Percentiles rank a stretch among this genome's conserved stretches.
Evolutionary conservation across 2,888 invertebrate species (phyloP).

Genomic region (Trypoxylon attenuatum): DNA sequence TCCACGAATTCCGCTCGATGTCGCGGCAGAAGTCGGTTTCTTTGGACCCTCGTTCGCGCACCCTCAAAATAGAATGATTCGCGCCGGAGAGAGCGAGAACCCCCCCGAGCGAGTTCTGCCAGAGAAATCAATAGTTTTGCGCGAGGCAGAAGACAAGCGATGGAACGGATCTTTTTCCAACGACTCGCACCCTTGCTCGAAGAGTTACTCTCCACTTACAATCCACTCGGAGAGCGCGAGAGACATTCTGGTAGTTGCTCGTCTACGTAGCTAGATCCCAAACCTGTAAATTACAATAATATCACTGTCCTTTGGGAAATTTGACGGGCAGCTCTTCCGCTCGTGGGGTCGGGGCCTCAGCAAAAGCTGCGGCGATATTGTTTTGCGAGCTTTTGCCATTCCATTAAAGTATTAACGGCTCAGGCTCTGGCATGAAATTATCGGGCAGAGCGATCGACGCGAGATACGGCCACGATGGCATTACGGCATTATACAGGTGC

Average conservation of each 20-base stretch:
- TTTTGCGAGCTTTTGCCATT: not conserved
- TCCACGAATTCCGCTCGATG: slow-evolving; percentile 38
- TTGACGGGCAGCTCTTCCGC: not conserved
- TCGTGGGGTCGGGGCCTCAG: too few species aligned
- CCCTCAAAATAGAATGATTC: slow-evolving; percentile 54
- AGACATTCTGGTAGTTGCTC: not conserved
- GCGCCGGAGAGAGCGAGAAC: slow-evolving; percentile 44
- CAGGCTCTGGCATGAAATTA: not conserved
- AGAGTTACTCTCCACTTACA: not conserved
- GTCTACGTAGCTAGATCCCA: too few species aligned
- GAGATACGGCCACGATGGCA: not conserved
- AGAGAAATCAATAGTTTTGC: slow-evolving; percentile 64
- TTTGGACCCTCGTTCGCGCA: slow-evolving; percentile 38
- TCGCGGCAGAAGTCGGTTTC: slow-evolving; percentile 33
- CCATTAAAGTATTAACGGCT: not conserved
- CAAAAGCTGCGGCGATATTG: too few species aligned
- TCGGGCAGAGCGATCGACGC: not conserved
- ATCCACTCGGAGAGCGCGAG: too few species aligned
- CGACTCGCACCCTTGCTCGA: slow-evolving; percentile 32
- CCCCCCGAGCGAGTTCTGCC: slow-evolving; percentile 43
- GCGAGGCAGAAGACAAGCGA: slow-evolving; percentile 40
- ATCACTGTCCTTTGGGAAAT: not conserved
- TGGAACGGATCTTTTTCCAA: slow-evolving; percentile 23
- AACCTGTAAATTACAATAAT: not conserved
- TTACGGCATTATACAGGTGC: not conserved